Conservation (phyloP, 2,888 invertebrate genomes). For the Stenolophus ochropezus region DNA sequence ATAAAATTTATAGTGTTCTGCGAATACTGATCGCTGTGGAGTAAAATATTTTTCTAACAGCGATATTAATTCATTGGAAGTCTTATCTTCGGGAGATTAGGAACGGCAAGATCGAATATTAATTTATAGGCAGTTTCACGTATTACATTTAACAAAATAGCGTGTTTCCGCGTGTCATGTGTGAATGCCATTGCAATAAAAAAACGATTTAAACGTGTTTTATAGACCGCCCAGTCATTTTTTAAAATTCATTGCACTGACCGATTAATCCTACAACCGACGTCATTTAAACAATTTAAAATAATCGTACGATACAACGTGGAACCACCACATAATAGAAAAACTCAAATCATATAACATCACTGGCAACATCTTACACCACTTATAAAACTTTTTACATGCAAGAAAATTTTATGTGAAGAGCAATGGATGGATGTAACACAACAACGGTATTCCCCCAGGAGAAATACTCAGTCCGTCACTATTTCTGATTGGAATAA, state of each 20-base stretch:
- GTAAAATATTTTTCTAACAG: too few species aligned
- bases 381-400: slow-evolving; percentile 6
- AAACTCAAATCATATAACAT: not conserved
- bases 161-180: not conserved
- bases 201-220: not conserved
- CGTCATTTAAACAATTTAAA: not conserved
- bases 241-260: not conserved
- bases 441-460: slow-evolving; percentile 6
- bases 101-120: not conserved
- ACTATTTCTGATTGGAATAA: slow-evolving; percentile 60
- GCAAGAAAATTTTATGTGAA: not conserved
- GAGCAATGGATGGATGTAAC: not conserved
- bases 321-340: slow-evolving; percentile 2
- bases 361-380: not conserved
- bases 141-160: slow-evolving; percentile 8
- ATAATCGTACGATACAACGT: slow-evolving; percentile 6
- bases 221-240: not conserved
- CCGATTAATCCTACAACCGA: not conserved
- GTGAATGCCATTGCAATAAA: not conserved
- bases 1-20: not conserved
- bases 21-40: too few species aligned
- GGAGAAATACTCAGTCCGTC: slow-evolving; percentile 55
- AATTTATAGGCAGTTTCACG: not conserved
- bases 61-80: not conserved
- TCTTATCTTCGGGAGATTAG: not conserved